phyloP scores from a whole-genome alignment of 2,888 invertebrate species.

The Sphaerophoria taeniata region DNA sequence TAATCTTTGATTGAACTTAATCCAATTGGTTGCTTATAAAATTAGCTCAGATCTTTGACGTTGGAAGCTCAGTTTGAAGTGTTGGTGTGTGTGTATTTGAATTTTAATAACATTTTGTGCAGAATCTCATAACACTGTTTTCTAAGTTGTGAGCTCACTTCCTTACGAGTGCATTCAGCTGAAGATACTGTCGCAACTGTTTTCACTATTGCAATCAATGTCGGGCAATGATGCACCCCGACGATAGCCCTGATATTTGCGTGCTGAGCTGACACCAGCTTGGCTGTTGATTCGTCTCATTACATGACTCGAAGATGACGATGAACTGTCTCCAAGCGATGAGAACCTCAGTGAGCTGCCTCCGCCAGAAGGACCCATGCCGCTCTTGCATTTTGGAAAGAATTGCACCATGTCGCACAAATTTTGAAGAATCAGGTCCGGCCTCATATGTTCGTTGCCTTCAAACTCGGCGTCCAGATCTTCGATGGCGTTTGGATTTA shows the following conservation, averaged over 20 bases:
- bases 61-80: constrained; percentile 64
- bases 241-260: constrained; percentile 74
- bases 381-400: constrained; percentile 77
- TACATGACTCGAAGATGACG: constrained; percentile 40
- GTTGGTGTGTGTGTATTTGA: background rate
- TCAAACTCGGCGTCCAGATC: constrained; percentile 78
- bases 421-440: constrained; percentile 79
- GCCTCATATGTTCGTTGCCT: constrained; percentile 75
- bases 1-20: constrained; percentile 28
- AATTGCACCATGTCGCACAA: constrained; percentile 80
- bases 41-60: constrained; percentile 46
- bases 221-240: constrained; percentile 80
- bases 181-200: constrained; percentile 81
- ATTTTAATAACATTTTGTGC: constrained; percentile 41
- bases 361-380: constrained; percentile 31
- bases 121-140: constrained; percentile 29
- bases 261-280: constrained; percentile 33
- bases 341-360: constrained; percentile 48
- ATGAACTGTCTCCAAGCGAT: constrained; percentile 28
- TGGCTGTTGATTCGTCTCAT: constrained; percentile 58
- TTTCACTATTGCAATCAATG: constrained; percentile 81
- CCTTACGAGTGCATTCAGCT: constrained; percentile 52
- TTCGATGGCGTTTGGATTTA: constrained; percentile 78
- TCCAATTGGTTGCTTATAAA: constrained; percentile 23
- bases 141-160: constrained; percentile 43